Conservation (phyloP, 2,888 invertebrate genomes). For the Campoplex nolae region DNA sequence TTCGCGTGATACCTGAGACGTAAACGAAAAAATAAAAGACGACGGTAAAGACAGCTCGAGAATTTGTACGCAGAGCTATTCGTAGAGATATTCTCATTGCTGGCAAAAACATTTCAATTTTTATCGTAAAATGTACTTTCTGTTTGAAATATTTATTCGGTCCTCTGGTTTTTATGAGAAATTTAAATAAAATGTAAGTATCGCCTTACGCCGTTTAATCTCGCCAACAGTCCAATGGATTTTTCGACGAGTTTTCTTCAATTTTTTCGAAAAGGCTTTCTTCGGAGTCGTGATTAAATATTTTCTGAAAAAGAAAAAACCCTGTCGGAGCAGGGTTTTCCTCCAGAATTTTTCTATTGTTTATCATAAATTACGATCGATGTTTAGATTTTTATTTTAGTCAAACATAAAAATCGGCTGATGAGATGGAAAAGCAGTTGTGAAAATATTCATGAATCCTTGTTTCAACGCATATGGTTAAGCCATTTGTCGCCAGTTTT, state of each 20-base stretch:
- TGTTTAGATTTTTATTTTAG: neutral
- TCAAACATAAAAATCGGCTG: neutral
- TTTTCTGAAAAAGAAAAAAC: no score
- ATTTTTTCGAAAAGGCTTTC: neutral
- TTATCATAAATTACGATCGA: neutral
- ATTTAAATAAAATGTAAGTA: no score
- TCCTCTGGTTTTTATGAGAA: no score
- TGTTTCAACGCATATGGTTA: neutral
- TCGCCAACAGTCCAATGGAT: no score
- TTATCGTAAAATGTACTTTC: neutral
- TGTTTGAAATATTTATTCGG: neutral
- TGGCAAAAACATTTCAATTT: neutral
- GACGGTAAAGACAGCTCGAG: neutral
- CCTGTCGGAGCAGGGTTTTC: no score
- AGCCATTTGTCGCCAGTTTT: no score
- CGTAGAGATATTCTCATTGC: neutral
- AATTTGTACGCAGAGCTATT: neutral
- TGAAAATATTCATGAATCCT: slow-evolving; percentile 52
- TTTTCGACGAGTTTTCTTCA: no score
- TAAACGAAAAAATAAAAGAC: slow-evolving; percentile 4
- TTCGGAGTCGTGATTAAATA: no score
- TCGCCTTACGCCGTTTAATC: no score
- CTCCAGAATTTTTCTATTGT: neutral
- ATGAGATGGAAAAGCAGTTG: slow-evolving; percentile 30
- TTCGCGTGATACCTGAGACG: slow-evolving; percentile 24